phyloP scores from a whole-genome alignment of 2,888 invertebrate species.

The Rhagonycha lutea region DNA sequence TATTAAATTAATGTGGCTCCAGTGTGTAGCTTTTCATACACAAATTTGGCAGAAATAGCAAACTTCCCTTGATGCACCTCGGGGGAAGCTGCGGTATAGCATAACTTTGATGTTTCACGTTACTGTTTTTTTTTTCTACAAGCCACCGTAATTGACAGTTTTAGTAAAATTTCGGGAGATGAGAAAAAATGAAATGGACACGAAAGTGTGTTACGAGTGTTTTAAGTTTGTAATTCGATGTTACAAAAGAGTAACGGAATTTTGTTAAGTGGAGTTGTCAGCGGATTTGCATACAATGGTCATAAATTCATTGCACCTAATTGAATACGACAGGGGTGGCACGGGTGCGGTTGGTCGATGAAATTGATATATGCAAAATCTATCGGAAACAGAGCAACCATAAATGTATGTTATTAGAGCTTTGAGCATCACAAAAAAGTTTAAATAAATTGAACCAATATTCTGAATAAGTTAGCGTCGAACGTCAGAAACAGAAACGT shows the following conservation, averaged over 20 bases:
- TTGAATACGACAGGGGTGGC: conserved; percentile 44
- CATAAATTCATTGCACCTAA: conserved; percentile 47
- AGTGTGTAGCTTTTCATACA: not conserved
- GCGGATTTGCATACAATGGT: conserved; percentile 41
- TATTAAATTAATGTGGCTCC: not conserved
- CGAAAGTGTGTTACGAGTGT: not conserved
- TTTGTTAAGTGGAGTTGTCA: conserved; percentile 31
- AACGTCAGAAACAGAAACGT: not conserved
- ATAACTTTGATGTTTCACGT: not conserved
- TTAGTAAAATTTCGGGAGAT: not conserved
- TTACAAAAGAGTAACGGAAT: conserved; percentile 15
- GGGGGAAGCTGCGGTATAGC: not conserved
- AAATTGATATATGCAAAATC: conserved; percentile 28
- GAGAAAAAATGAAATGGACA: not conserved
- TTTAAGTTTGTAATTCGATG: not conserved
- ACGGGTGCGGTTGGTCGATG: conserved; percentile 21
- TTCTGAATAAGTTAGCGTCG: not conserved
- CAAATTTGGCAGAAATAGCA: not conserved
- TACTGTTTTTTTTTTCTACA: not conserved
- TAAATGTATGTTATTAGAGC: not conserved
- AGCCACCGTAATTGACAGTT: not conserved
- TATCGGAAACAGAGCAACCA: conserved; percentile 4
- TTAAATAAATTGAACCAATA: not conserved
- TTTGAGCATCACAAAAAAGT: not conserved
- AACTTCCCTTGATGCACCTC: not conserved